Evolutionary conservation across 2,113 vertebrate species (phyloP).

Genomic region (Serilophus lunatus): DNA sequence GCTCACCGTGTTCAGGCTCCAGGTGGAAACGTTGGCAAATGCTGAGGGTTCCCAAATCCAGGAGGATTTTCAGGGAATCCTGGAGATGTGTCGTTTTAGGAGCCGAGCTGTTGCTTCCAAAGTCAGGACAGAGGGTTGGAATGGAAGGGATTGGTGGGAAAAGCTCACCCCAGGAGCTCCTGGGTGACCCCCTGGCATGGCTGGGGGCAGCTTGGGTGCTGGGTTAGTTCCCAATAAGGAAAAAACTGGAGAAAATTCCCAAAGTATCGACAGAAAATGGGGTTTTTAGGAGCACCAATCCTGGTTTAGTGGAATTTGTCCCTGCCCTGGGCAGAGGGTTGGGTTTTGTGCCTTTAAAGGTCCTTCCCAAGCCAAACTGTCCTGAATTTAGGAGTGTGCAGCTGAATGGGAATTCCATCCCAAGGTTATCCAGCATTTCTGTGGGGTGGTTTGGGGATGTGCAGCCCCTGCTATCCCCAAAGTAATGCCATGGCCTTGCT

Average conservation of each 20-base stretch:
- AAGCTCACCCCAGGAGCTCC: not conserved
- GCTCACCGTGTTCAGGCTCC: accelerated
- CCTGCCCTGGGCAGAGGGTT: too few species aligned
- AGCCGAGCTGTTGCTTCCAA: accelerated
- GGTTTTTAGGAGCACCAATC: not conserved
- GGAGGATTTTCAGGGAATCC: not conserved
- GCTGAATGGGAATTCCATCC: not conserved
- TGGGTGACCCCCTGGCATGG: accelerated
- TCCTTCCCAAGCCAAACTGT: not conserved
- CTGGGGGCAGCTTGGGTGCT: not conserved
- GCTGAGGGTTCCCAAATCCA: not conserved
- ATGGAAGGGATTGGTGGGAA: not conserved
- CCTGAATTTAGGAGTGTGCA: too few species aligned
- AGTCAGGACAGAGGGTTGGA: not conserved
- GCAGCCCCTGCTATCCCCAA: not conserved
- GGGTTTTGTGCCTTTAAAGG: not conserved
- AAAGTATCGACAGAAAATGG: accelerated
- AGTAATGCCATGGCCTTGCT: not conserved
- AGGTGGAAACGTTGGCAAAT: accelerated
- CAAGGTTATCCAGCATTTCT: not conserved
- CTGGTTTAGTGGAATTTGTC: accelerated
- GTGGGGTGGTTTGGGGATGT: not conserved
- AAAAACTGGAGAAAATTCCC: not conserved
- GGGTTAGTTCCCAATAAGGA: too few species aligned
- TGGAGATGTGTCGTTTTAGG: accelerated